Evolutionary conservation across 2,888 invertebrate genomes (phyloP).

Genomic region (Uloborus plumipes): DNA sequence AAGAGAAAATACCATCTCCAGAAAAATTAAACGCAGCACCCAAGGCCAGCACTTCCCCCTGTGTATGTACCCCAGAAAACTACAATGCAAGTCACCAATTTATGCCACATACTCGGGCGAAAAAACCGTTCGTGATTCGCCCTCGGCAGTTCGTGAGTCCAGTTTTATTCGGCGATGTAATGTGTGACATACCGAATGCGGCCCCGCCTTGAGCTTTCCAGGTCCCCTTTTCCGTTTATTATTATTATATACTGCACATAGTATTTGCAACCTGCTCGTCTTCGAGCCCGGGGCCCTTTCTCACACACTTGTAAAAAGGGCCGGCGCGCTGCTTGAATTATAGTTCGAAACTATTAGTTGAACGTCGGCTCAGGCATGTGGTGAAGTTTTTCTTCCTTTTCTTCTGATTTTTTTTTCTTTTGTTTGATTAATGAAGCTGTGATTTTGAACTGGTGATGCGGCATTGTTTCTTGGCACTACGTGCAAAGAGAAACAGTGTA

Average conservation of each 20-base stretch:
- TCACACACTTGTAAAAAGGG: constrained; percentile 19
- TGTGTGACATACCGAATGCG: constrained; percentile 59
- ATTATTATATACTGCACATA: no score
- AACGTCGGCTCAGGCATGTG: background rate
- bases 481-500: background rate
- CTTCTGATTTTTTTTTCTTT: background rate
- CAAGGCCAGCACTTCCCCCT: constrained; percentile 29
- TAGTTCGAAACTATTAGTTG: constrained; percentile 30
- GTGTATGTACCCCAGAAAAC: constrained; percentile 30
- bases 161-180: constrained; percentile 24
- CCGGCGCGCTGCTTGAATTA: constrained; percentile 11
- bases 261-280: constrained; percentile 16
- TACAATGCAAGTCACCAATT: constrained; percentile 54
- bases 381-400: no score
- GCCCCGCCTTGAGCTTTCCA: constrained; percentile 49
- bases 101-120: constrained; percentile 26
- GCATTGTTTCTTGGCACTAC: background rate
- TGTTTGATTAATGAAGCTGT: background rate
- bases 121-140: constrained; percentile 39
- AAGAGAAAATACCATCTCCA: background rate
- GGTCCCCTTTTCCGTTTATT: constrained; percentile 25
- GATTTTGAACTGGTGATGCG: background rate
- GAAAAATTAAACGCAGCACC: constrained; percentile 21
- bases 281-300: constrained; percentile 45
- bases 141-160: constrained; percentile 41